Conservation (phyloP, 2,797 vertebrate species). For the Lagodon rhomboides region DNA sequence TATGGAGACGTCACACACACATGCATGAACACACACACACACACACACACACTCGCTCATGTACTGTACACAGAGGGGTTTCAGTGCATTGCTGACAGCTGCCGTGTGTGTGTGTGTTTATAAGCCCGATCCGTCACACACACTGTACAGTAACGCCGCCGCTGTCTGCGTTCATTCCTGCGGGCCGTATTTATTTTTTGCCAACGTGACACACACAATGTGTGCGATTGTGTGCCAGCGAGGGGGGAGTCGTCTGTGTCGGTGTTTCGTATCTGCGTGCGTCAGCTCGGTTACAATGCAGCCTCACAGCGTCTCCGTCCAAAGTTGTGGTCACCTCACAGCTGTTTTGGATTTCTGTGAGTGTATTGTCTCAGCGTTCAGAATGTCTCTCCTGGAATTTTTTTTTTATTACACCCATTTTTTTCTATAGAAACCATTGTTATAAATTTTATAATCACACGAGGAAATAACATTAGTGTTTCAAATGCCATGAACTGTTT, state of each 20-base stretch:
- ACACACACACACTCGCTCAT: neutral
- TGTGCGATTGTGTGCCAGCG: conserved; percentile 13
- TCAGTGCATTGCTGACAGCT: conserved; percentile 37
- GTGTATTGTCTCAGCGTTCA: conserved; percentile 25
- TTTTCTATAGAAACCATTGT: conserved; percentile 8
- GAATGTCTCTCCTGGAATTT: conserved; percentile 8
- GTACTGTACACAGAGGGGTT: neutral
- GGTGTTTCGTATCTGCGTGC: conserved; percentile 1
- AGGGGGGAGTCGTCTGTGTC: conserved; percentile 3
- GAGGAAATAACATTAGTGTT: conserved; percentile 3
- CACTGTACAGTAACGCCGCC: conserved; percentile 32
- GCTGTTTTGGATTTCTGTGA: conserved; percentile 38
- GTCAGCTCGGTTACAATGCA: conserved; percentile 1
- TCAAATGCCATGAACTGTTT: neutral
- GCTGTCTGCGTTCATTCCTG: conserved; percentile 42
- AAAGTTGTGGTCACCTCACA: conserved; percentile 34
- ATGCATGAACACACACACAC: conserved; percentile 8
- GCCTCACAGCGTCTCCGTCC: neutral
- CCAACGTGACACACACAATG: conserved; percentile 21
- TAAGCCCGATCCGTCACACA: conserved; percentile 44
- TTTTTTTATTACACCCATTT: neutral
- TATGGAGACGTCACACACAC: conserved; percentile 48
- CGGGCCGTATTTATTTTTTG: conserved; percentile 37
- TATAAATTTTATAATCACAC: neutral
- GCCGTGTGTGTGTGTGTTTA: conserved; percentile 32